phyloP scores from a whole-genome alignment of 2,888 invertebrate species.

The Lomographa bimaculata region DNA sequence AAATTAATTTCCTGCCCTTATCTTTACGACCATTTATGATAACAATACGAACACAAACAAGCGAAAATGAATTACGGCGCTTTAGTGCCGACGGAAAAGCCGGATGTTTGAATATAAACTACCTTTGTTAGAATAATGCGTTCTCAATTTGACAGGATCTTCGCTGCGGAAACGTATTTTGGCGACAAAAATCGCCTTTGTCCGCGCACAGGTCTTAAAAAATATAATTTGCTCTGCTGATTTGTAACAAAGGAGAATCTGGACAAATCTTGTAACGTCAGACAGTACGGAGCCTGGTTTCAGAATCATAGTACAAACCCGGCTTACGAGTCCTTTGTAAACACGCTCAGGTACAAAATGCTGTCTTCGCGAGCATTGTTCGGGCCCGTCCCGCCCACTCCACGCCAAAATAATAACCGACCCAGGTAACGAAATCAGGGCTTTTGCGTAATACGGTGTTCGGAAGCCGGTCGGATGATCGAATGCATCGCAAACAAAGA shows the following conservation, averaged over 20 bases:
- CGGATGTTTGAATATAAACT: slow-evolving; percentile 78
- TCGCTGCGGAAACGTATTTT: slow-evolving; percentile 62
- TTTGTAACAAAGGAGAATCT: slow-evolving; percentile 48
- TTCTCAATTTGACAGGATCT: slow-evolving; percentile 65
- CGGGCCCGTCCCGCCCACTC: slow-evolving; percentile 66
- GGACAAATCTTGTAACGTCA: slow-evolving; percentile 52
- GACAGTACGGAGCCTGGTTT: slow-evolving; percentile 66
- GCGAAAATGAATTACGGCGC: slow-evolving; percentile 27
- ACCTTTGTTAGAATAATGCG: slow-evolving; percentile 60
- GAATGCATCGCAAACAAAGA: slow-evolving; percentile 63
- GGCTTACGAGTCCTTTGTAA: slow-evolving; percentile 66
- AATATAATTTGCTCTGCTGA: slow-evolving; percentile 56
- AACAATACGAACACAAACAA: slow-evolving; percentile 26
- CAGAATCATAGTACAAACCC: slow-evolving; percentile 33
- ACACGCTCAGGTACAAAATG: slow-evolving; percentile 73
- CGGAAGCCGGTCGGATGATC: slow-evolving; percentile 62
- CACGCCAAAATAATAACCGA: slow-evolving; percentile 66
- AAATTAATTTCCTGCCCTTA: slow-evolving; percentile 23
- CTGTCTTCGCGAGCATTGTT: slow-evolving; percentile 60
- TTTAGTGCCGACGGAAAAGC: slow-evolving; percentile 52
- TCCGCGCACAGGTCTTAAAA: slow-evolving; percentile 44
- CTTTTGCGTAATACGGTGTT: slow-evolving; percentile 74
- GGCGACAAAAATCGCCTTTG: slow-evolving; percentile 55
- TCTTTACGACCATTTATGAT: slow-evolving; percentile 25
- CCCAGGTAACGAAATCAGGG: slow-evolving; percentile 68